phyloP scores from a whole-genome alignment of 1,140 invertebrate genomes.

The Telenomus remus region DNA sequence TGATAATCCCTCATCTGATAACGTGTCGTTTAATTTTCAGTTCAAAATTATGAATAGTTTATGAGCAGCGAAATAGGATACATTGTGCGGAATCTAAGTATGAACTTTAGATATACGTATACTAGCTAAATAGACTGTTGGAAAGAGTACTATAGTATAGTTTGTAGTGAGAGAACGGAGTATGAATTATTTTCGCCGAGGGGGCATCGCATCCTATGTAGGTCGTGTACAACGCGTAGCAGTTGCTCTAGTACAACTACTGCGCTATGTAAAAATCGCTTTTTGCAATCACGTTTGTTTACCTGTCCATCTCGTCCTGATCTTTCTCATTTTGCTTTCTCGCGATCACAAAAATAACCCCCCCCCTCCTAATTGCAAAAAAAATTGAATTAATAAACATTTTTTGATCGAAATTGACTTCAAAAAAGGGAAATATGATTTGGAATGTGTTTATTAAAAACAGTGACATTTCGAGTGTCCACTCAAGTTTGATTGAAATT shows the following conservation, averaged over 20 bases:
- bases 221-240: slow-evolving; percentile 74
- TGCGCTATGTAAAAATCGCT: slow-evolving; percentile 60
- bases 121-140: slow-evolving; percentile 43
- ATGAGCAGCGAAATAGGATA: slow-evolving; percentile 24
- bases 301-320: slow-evolving; percentile 1
- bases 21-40: slow-evolving; percentile 33
- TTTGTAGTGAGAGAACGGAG: slow-evolving; percentile 60
- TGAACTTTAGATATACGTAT: slow-evolving; percentile 45
- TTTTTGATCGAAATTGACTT: no score
- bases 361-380: no score
- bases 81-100: slow-evolving; percentile 33
- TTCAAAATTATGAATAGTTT: slow-evolving; percentile 29
- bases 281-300: slow-evolving; percentile 52
- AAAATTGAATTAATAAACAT: no score
- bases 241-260: slow-evolving; percentile 60
- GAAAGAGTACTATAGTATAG: slow-evolving; percentile 55
- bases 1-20: slow-evolving; percentile 9
- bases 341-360: no score
- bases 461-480: no score
- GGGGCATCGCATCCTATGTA: slow-evolving; percentile 77
- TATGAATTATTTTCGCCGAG: slow-evolving; percentile 76
- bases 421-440: no score
- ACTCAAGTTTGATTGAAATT: no score
- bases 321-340: neutral
- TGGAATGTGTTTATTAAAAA: no score